Base-by-base conservation (phyloP, 2,888 invertebrate genomes). In the Thelaira solivaga region DNA sequence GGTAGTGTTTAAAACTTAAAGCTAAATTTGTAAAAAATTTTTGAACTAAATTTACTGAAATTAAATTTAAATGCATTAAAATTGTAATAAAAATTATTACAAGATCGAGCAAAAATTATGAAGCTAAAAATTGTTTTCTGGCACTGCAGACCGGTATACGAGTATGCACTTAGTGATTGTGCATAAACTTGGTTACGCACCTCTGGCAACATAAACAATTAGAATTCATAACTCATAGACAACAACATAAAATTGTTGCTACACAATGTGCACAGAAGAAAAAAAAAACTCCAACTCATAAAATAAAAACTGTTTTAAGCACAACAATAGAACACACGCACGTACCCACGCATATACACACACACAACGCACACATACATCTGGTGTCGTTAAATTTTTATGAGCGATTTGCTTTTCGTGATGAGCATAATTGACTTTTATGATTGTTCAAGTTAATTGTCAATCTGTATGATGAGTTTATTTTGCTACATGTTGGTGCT, bases 341-440 rank as follows among this genome's bases (percentile, higher is more conserved):
- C 8, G 43, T 6, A 49, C 47, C 26, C 24, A 16, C 53, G 43
- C 36, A 64, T 13, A 55, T 74, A 72, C n/a, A n/a, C n/a, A n/a
- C n/a, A n/a, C n/a, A n/a, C n/a, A n/a, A n/a, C n/a, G n/a, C n/a
- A 16, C 49, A 47, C 31, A 64, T 13, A 55, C 76, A 73, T 67
- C 61, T 76, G 77, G n/a, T 73, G 75, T 53, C 67, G 73, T 77
- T 68, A 79, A 76, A 71, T 39, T 80, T 82, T 81, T 80, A 81
- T 77, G 81, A 83, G 68, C 71, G 80, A 80, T 80, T 81, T 82
- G 74, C 71, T 78, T 76, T 80, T 73, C 81, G 81, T 82, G 82
- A 80, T 82, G 82, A 76, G 82, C 82, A 82, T 82, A 82, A 82
- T 81, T 82, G 82, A 81, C 81, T 81, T 82, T 81, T 81, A 81